Percentiles rank a stretch among this genome's conserved stretches.
Evolutionary conservation across 2,113 vertebrate genomes (phyloP).

Genomic region (Heterotis niloticus): DNA sequence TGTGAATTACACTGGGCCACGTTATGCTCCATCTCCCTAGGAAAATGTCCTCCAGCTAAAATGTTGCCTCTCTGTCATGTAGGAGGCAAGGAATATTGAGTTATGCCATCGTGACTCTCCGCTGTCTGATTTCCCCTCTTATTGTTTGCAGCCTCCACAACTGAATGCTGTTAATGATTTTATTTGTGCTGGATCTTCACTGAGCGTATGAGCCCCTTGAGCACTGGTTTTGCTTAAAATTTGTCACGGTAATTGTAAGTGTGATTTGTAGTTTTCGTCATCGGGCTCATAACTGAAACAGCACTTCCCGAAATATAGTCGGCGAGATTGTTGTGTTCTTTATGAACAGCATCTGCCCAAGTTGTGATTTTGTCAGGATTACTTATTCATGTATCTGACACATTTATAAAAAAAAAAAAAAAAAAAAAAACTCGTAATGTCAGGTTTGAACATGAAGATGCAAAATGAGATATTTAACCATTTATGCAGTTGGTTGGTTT

Average conservation of each 20-base stretch:
- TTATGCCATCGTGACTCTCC: not conserved
- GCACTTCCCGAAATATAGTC: too few species aligned
- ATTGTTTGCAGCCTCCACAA: not conserved
- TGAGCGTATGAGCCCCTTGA: not conserved
- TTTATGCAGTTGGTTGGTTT: too few species aligned
- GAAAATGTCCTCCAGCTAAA: not conserved
- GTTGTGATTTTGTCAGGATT: too few species aligned
- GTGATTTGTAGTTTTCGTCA: not conserved
- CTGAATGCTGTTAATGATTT: not conserved
- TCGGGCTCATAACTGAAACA: too few species aligned
- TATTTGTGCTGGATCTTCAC: not conserved
- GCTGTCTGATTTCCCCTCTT: not conserved
- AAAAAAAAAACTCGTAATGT: too few species aligned
- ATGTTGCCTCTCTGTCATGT: not conserved
- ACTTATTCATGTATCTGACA: too few species aligned
- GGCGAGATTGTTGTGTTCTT: not conserved
- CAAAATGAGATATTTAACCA: too few species aligned
- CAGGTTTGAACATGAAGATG: too few species aligned
- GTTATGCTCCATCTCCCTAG: not conserved
- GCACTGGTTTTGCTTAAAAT: not conserved
- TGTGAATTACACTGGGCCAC: not conserved
- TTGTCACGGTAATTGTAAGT: constrained; percentile 15
- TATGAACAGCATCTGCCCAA: not conserved
- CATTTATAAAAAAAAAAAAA: too few species aligned
- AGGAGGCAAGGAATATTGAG: not conserved